Evolutionary conservation across 1,140 invertebrate genomes (phyloP).

Genomic region (Dreissena rostriformis): DNA sequence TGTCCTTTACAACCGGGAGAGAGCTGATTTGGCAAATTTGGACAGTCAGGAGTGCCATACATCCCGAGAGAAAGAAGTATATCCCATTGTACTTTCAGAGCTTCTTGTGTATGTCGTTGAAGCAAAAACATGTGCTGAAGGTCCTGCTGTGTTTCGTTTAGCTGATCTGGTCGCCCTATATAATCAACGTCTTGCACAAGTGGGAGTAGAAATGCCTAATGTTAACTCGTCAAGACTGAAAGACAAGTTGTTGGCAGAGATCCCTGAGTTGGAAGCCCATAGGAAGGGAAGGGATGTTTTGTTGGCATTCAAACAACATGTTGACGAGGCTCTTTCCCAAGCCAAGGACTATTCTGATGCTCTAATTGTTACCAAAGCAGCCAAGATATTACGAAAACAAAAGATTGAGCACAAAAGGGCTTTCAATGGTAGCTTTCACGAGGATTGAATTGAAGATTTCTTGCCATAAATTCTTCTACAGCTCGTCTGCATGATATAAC

Average conservation of each 20-base stretch:
- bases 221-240: too few relatives aligned
- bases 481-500: slow-evolving; percentile 56
- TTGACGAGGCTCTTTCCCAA: slow-evolving; percentile 8
- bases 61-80: too few relatives aligned
- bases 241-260: slow-evolving; percentile 16
- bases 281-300: slow-evolving; percentile 48
- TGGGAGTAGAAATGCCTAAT: too few relatives aligned
- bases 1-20: too few relatives aligned
- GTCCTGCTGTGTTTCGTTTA: too few relatives aligned
- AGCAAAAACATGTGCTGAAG: neutral
- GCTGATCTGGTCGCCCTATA: too few relatives aligned
- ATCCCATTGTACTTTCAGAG: too few relatives aligned
- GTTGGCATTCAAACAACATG: slow-evolving; percentile 43
- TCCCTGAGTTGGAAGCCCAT: slow-evolving; percentile 40
- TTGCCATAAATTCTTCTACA: slow-evolving; percentile 56
- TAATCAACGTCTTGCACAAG: too few relatives aligned
- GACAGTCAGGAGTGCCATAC: too few relatives aligned
- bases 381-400: slow-evolving; percentile 48
- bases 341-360: slow-evolving; percentile 46
- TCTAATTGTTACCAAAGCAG: slow-evolving; percentile 49
- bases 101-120: too few relatives aligned
- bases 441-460: slow-evolving; percentile 38
- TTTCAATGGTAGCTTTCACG: slow-evolving; percentile 40
- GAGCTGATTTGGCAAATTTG: too few relatives aligned
- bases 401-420: slow-evolving; percentile 51